Evolutionary conservation across 2,113 vertebrate genomes (phyloP), one percentile per base, ranked within the genome.

Genomic region (Python bivittatus): DNA sequence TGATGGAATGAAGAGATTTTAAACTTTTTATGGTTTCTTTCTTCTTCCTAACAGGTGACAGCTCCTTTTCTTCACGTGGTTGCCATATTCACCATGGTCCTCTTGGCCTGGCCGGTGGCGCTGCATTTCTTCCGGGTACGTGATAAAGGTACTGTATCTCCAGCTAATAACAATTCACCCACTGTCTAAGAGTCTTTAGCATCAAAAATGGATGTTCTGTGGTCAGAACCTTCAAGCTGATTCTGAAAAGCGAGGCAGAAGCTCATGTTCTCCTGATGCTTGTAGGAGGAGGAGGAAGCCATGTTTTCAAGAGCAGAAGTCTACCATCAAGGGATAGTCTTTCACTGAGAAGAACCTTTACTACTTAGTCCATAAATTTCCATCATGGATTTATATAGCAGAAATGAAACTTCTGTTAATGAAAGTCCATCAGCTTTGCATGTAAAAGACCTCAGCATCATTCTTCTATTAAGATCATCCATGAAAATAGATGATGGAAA

Each of bases 31-130:
- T 6, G 54, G 91, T 54, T 84, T 9, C 57, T 2, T 5, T 38
- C 61, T 68, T 68, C 61, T 4, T 68, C 13, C 92, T 91, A 10
- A 84, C 93, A 98, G 98, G 97, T 99, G 89, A 98, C 98, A 0
- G 98, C 98, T 60, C 98, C 98, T 13, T 99, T 97, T 94, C 98
- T 99, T 44, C 98, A 99, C 0, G 38, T 99, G 92, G 98, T 97
- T 6, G 98, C 98, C 42, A 98, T 98, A 90, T 94, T 96, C 0
- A 25, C 97, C 1, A 98, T 98, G 98, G 97, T 98, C 0, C 83
- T 98, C 6, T 96, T 99, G 61, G 98, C 98, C 57, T 99, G 98
- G 98, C 98, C 98, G 0, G 95, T 98, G 91, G 97, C 98, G 0
- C 94, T 98, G 89, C 98, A 99, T 94, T 98, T 98, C 96, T 98